phyloP scores from a whole-genome alignment of 2,113 vertebrate genomes.

The Reinhardtius hippoglossoides region DNA sequence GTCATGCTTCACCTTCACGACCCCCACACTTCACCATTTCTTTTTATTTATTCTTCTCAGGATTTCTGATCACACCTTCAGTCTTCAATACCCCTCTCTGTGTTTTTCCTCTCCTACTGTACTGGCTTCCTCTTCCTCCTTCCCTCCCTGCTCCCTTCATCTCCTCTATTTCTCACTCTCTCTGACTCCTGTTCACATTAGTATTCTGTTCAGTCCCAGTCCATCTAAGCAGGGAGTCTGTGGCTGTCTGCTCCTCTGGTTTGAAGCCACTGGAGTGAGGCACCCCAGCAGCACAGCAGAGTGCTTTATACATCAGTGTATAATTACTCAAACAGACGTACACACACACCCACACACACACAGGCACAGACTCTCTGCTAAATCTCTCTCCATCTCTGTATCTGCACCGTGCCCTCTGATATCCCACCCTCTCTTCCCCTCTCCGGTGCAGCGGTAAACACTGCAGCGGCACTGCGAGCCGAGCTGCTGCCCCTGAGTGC shows the following conservation, averaged over 20 bases:
- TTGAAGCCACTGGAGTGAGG: constrained; percentile 61
- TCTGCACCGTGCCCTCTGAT: not conserved
- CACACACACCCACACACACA: constrained; percentile 15
- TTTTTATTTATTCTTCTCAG: not conserved
- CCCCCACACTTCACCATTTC: constrained; percentile 3
- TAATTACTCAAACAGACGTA: constrained; percentile 54
- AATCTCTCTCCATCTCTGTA: constrained; percentile 20
- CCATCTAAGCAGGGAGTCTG: constrained; percentile 61
- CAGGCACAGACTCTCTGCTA: constrained; percentile 19
- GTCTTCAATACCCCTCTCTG: constrained; percentile 22
- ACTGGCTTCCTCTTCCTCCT: constrained; percentile 5
- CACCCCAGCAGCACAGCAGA: constrained; percentile 34
- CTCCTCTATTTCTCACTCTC: constrained; percentile 26
- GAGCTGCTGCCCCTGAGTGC: constrained; percentile 54
- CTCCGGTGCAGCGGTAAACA: constrained; percentile 33
- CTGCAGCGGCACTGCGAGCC: constrained; percentile 42
- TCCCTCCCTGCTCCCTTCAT: constrained; percentile 15
- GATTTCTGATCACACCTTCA: not conserved
- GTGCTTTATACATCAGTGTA: constrained; percentile 67
- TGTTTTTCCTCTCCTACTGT: constrained; percentile 33
- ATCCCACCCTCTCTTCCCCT: not conserved
- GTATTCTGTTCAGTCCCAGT: constrained; percentile 75
- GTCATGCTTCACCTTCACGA: constrained; percentile 33
- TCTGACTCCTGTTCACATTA: constrained; percentile 68
- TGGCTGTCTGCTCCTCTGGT: constrained; percentile 67